Conservation (phyloP, 2,888 invertebrate genomes). For the Tiliacea citrago region DNA sequence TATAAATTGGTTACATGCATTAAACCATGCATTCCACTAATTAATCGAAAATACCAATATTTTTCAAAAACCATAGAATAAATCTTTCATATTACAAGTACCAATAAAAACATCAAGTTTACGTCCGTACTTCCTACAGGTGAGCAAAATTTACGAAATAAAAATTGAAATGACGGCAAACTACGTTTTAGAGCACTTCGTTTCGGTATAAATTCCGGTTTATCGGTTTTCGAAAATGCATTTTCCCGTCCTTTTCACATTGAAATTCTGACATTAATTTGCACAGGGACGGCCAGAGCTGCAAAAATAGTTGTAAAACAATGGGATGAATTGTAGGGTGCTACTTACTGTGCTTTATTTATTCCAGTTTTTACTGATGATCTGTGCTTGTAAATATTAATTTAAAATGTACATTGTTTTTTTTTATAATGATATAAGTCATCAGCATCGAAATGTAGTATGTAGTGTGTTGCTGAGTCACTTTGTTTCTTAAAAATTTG, state of each 20-base stretch:
- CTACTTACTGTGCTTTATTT: background rate
- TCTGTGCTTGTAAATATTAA: background rate
- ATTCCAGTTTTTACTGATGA: too few species aligned
- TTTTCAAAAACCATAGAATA: background rate
- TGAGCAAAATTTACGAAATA: conserved; percentile 1
- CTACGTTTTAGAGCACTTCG: conserved; percentile 2
- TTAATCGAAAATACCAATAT: background rate
- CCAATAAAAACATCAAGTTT: conserved; percentile 12
- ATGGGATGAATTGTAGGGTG: background rate
- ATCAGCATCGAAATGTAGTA: too few species aligned
- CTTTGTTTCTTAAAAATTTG: too few species aligned
- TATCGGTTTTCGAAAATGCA: conserved; percentile 23
- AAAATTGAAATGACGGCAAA: conserved; percentile 1
- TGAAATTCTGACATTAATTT: conserved; percentile 30
- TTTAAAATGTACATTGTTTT: background rate
- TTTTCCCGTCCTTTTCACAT: conserved; percentile 8
- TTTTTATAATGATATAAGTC: background rate
- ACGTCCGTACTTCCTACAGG: background rate
- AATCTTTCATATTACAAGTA: background rate
- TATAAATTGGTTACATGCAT: too few species aligned
- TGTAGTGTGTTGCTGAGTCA: too few species aligned
- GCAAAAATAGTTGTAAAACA: background rate
- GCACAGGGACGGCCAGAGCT: background rate
- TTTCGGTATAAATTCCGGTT: conserved; percentile 5
- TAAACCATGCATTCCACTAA: too few species aligned